Base-by-base conservation (phyloP, 2,113 vertebrate species). In the Psittacara wagleri region DNA sequence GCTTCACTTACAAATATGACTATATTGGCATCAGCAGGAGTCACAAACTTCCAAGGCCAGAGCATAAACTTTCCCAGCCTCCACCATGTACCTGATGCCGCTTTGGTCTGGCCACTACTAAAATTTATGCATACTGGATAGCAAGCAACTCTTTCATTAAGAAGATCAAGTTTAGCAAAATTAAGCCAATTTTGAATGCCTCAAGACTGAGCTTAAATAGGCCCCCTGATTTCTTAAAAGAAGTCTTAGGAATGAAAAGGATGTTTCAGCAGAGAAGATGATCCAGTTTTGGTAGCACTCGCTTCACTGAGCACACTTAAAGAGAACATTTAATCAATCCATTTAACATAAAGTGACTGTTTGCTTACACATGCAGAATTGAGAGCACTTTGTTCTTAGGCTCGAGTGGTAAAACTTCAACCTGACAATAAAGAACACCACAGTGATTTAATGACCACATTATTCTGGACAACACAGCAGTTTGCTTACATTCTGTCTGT, bases 311-410 rank as follows among this genome's bases (percentile, higher is more conserved):
- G 72, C 48, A 81, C 92, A 78, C 86, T 96, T 88, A 49, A 97
- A 86, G 51, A 93, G 94, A 77, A 79, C 55, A 73, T 94, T 96
- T 96, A 95, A 97, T 93, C 92, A 93, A 88, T 82, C 86, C 78
- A 93, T 89, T 96, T 95, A 97, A 97, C 95, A 88, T 67, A 93
- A 85, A 93, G 88, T 72, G 94, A 97, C 37, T n/a, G 81, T 90
- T 86, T 92, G 87, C 85, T 87, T 94, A 79, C 73, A 87, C 82
- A 69, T 28, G 68, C 88, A 93, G 86, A 96, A 95, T n/a, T 63
- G 64, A 91, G 96, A 97, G 70, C 67, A 54, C 74, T 92, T 95
- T 88, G 90, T 92, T 94, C 97, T 97, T 94, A 97, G 96, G 81
- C 61, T 94, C n/a, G 3, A 91, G 83, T 80, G 83, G 92, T 85